A percentile compares a stretch with the other conserved stretches of the same genome.
Conservation (phyloP, 2,113 vertebrate genomes). For the Peromyscus maniculatus region DNA sequence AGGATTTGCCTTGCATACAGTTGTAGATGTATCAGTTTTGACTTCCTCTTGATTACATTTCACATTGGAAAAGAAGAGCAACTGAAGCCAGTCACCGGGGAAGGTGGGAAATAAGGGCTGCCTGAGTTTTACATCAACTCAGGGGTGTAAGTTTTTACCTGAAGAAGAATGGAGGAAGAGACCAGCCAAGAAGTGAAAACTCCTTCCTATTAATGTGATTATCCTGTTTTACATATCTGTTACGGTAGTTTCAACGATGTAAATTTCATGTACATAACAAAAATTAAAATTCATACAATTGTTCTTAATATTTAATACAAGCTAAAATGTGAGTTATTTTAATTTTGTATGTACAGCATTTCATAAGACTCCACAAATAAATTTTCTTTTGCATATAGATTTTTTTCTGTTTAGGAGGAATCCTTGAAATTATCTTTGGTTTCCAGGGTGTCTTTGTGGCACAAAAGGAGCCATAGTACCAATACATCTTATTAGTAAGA, state of each 20-base stretch:
- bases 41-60: background rate
- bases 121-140: background rate
- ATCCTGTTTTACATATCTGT: background rate
- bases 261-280: background rate
- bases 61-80: background rate
- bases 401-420: background rate
- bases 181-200: background rate
- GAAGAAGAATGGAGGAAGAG: background rate
- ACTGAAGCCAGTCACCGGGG: rapidly evolving
- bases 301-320: background rate
- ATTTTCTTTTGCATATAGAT: background rate
- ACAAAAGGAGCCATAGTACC: background rate
- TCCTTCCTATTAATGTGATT: background rate
- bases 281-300: background rate
- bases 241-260: background rate
- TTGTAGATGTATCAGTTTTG: background rate
- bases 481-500: background rate
- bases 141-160: background rate
- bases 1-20: background rate
- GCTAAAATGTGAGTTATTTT: background rate
- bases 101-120: background rate
- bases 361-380: background rate
- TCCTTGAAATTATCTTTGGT: background rate
- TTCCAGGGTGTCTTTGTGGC: background rate
- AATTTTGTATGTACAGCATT: background rate